Percentiles rank a stretch among this genome's conserved stretches.
Conservation (phyloP, 2,888 invertebrate genomes). For the Epinotia demarniana region DNA sequence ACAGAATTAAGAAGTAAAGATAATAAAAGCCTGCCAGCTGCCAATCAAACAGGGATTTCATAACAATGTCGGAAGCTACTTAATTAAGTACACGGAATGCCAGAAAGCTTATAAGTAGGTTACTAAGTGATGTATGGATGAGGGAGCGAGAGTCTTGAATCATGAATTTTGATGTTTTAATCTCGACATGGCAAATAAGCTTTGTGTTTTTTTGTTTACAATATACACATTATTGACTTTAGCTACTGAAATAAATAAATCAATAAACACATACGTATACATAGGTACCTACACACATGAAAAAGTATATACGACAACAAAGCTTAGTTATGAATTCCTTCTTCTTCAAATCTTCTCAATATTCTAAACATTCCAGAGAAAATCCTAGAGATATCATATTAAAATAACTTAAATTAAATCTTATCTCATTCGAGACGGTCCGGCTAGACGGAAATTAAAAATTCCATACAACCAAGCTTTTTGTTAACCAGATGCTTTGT, state of each 20-base stretch:
- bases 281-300: too few relatives aligned
- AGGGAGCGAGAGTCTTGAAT: background rate
- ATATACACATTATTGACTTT: too few relatives aligned
- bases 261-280: too few relatives aligned
- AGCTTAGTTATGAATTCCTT: background rate
- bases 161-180: slow-evolving; percentile 8
- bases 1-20: slow-evolving; percentile 20
- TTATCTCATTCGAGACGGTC: slow-evolving; percentile 1
- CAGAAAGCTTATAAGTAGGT: slow-evolving; percentile 35
- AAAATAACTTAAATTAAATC: background rate
- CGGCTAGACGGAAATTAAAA: slow-evolving; percentile 32
- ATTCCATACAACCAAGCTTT: slow-evolving; percentile 25
- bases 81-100: slow-evolving; percentile 23
- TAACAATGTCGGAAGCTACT: slow-evolving; percentile 18
- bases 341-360: background rate
- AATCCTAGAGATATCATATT: background rate
- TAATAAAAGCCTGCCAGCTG: slow-evolving; percentile 44
- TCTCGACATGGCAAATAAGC: background rate
- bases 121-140: slow-evolving; percentile 22
- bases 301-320: too few relatives aligned
- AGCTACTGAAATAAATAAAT: too few relatives aligned
- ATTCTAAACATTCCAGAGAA: background rate
- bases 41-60: slow-evolving; percentile 40
- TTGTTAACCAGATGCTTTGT: slow-evolving; percentile 23
- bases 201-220: background rate